Conservation (phyloP, 37 sponge, comb jelly and placozoan genomes). For the Beroe forskalii region DNA sequence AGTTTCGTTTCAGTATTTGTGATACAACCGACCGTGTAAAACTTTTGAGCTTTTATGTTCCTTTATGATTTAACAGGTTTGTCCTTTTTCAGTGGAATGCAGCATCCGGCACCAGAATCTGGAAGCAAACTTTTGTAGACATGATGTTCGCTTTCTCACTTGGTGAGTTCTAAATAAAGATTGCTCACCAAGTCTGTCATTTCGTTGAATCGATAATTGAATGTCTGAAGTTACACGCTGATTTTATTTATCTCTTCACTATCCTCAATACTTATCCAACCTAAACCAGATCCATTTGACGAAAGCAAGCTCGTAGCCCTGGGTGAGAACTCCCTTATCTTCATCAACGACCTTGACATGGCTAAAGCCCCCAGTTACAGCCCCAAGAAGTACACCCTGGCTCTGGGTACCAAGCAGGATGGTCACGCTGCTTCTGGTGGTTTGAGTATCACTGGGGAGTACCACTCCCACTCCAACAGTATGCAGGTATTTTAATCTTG, state of each 20-base stretch:
- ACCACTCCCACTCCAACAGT: constrained; percentile 32
- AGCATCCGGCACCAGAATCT: constrained; percentile 51
- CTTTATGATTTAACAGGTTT: too few relatives aligned
- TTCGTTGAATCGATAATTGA: too few relatives aligned
- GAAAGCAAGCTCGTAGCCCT: constrained; percentile 14
- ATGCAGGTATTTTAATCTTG: constrained; percentile 57
- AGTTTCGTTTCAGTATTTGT: too few relatives aligned
- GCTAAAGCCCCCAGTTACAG: neutral
- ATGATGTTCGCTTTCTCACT: constrained; percentile 19
- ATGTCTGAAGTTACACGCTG: too few relatives aligned
- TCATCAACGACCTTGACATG: constrained; percentile 6
- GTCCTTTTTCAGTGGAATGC: constrained; percentile 63
- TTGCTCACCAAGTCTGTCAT: too few relatives aligned
- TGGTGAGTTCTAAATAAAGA: too few relatives aligned
- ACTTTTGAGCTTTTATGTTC: too few relatives aligned
- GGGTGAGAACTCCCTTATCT: constrained; percentile 30
- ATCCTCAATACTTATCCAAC: too few relatives aligned
- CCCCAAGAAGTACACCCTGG: constrained; percentile 44
- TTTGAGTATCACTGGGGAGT: constrained; percentile 49
- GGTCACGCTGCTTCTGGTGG: neutral
- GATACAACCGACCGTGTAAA: too few relatives aligned
- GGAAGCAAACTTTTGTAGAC: constrained; percentile 55
- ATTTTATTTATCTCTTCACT: too few relatives aligned
- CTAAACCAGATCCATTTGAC: constrained; percentile 36
- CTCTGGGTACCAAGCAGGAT: neutral